Conservation (phyloP, 2,888 invertebrate species). For the Nomada goodeniana region DNA sequence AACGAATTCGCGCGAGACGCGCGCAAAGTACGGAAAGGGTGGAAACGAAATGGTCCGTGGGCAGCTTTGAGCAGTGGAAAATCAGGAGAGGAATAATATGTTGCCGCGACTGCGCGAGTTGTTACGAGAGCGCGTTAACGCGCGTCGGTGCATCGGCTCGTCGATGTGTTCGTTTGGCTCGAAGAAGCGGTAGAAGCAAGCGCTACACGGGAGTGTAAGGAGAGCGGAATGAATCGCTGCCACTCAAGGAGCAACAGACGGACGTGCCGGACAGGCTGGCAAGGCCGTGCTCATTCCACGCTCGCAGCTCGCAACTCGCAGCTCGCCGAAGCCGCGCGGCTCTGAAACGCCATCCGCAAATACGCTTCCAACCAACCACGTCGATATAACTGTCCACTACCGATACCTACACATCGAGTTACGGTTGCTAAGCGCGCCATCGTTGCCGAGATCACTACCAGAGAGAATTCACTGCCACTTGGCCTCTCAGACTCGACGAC, state of each 20-base stretch:
- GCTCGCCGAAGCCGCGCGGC: conserved; percentile 34
- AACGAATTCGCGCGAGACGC: background rate
- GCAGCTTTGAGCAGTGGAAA: background rate
- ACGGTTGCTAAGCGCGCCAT: conserved; percentile 60
- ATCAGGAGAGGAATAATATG: background rate
- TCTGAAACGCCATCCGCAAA: conserved; percentile 42
- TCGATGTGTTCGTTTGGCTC: conserved; percentile 29
- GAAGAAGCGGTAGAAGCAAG: conserved; percentile 31
- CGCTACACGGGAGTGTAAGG: conserved; percentile 39
- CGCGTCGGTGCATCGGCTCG: conserved; percentile 6
- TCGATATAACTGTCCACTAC: conserved; percentile 63
- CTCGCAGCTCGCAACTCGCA: conserved; percentile 30
- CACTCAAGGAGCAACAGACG: conserved; percentile 75
- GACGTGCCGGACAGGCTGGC: conserved; percentile 71
- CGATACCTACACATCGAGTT: conserved; percentile 46
- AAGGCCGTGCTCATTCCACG: conserved; percentile 66
- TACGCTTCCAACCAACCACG: conserved; percentile 53
- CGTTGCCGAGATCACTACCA: conserved; percentile 41
- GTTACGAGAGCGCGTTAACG: background rate
- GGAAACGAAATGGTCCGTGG: background rate
- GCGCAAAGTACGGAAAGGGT: background rate
- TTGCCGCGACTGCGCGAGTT: too few species aligned
- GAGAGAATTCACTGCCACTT: conserved; percentile 25
- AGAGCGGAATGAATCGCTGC: conserved; percentile 75
- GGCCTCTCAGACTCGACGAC: conserved; percentile 12